Conservation (phyloP, 2,888 invertebrate genomes). For the Drosophila fungiperda region DNA sequence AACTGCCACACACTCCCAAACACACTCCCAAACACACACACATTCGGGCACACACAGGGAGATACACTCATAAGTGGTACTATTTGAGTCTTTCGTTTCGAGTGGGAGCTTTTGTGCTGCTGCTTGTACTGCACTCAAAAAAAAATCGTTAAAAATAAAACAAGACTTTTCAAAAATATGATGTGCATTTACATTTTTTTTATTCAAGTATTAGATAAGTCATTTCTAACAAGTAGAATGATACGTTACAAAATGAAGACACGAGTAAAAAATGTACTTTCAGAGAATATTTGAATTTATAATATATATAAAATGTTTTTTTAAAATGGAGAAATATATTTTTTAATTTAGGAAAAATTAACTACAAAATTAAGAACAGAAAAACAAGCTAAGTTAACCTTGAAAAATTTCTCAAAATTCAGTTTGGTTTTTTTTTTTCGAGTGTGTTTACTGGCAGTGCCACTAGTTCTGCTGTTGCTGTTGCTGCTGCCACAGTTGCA, state of each 20-base stretch:
- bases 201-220: too few relatives aligned
- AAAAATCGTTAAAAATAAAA: not conserved
- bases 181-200: too few relatives aligned
- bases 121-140: not conserved
- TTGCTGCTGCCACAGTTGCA: not conserved
- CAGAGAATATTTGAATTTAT: too few relatives aligned
- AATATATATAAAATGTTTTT: too few relatives aligned
- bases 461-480: constrained; percentile 15
- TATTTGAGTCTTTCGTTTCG: constrained; percentile 39
- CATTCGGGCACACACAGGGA: constrained; percentile 14
- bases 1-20: constrained; percentile 51
- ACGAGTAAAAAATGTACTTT: too few relatives aligned
- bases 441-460: not conserved
- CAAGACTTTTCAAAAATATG: too few relatives aligned
- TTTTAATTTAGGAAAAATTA: too few relatives aligned
- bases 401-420: not conserved
- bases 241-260: too few relatives aligned
- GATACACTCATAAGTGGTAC: constrained; percentile 25
- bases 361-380: too few relatives aligned
- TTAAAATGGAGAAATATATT: too few relatives aligned
- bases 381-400: not conserved
- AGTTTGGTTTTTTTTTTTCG: not conserved
- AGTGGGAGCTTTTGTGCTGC: constrained; percentile 7
- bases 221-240: too few relatives aligned
- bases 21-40: constrained; percentile 15